A percentile compares a stretch with the other conserved stretches of the same genome.
These are phyloP conservation scores for Muraenolepis orangiensis DNA, from an alignment of 2,797 vertebrate genomes.

Conservation along the genomic window DNA sequence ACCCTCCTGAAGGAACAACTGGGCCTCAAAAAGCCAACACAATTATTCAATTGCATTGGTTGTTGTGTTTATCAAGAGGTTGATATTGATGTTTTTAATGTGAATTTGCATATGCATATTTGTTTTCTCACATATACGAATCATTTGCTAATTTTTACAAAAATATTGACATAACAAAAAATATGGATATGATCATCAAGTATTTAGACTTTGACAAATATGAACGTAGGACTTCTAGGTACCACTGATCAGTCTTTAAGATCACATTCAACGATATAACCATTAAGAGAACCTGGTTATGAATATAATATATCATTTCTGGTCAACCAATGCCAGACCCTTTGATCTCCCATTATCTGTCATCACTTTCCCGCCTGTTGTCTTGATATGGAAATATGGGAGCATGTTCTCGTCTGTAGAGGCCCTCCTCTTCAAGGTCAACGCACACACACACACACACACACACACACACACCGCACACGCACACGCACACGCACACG, in stretches of 20 bases:
- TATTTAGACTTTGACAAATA: too few relatives aligned
- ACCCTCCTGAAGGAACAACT: too few relatives aligned
- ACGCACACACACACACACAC: constrained; percentile 5
- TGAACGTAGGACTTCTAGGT: too few relatives aligned
- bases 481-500: constrained; percentile 38
- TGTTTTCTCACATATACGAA: too few relatives aligned
- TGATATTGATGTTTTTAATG: too few relatives aligned
- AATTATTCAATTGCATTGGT: background rate
- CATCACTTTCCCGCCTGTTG: constrained; percentile 13
- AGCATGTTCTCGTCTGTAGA: constrained; percentile 29
- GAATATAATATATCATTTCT: background rate
- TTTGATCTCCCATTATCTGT: background rate
- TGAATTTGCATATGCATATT: too few relatives aligned
- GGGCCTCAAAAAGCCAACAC: too few relatives aligned
- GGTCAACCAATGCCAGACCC: background rate
- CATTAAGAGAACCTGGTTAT: background rate
- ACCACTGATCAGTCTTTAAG: too few relatives aligned
- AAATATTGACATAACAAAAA: too few relatives aligned
- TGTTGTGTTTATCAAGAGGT: background rate
- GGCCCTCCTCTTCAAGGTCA: constrained; percentile 49
- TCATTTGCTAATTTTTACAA: too few relatives aligned
- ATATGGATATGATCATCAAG: too few relatives aligned
- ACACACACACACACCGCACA: too few relatives aligned
- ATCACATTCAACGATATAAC: background rate
- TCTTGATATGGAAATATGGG: constrained; percentile 32